These are phyloP conservation scores for Loriculus beryllinus DNA, from an alignment of 2,797 vertebrate genomes.

Conservation along the genomic window DNA sequence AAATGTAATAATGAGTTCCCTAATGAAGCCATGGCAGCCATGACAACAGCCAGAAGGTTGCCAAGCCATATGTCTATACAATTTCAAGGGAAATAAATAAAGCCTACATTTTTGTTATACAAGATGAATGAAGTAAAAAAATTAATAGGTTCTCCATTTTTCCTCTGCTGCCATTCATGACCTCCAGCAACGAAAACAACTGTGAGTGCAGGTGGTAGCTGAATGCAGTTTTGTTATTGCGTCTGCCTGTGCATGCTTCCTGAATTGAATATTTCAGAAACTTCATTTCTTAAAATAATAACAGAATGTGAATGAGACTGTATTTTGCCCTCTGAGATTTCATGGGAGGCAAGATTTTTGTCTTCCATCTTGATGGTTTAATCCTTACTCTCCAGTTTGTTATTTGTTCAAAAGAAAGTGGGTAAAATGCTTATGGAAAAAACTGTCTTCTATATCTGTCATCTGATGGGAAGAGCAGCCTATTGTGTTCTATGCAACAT, in stretches of 20 bases:
- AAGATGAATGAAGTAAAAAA: background rate
- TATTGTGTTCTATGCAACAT: background rate
- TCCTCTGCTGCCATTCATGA: background rate
- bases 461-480: background rate
- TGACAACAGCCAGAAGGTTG: background rate
- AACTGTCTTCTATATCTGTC: background rate
- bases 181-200: slow-evolving; percentile 3
- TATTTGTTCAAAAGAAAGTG: background rate
- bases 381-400: background rate
- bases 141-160: background rate
- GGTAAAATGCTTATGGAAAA: background rate
- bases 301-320: background rate
- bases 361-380: background rate
- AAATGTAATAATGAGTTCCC: background rate
- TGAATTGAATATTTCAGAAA: slow-evolving; percentile 36
- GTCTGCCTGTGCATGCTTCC: background rate
- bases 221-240: slow-evolving; percentile 3
- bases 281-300: background rate
- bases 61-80: background rate
- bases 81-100: background rate
- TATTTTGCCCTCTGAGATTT: background rate
- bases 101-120: background rate
- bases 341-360: background rate
- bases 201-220: slow-evolving; percentile 11
- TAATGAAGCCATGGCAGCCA: background rate